Evolutionary conservation across 2,888 invertebrate genomes (phyloP), one percentile per base, ranked within the genome.

Genomic region (Pardosa pseudoannulata): DNA sequence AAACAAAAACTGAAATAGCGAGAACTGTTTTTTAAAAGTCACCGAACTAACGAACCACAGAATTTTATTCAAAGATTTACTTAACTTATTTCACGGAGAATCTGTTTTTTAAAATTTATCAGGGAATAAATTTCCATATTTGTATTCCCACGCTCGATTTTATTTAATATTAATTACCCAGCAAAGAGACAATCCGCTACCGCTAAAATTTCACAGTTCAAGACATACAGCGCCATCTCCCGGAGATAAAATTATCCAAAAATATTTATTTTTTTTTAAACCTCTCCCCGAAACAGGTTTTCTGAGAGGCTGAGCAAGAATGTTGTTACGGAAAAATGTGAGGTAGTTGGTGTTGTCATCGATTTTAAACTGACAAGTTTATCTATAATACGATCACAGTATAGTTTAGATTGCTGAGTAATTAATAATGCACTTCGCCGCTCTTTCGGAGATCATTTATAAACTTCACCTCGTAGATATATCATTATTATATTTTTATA

Each of bases 341-440:
- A 7, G 41, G 41, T 46, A 46, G 41, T 46, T 11, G 6, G 1
- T 9, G 16, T 46, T 23, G 23, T 56, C 56, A 56, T 56, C 19
- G 56, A 23, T 56, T 23, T 56, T 56, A 65, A 74, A 68, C 62
- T 82, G 82, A 82, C 82, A 82, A 75, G 70, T 82, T 75, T 82
- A 82, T 82, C 82, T 68, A 68, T 31, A 50, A 29, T 41, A 62
- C 64, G 71, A 82, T 82, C 82, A 67, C 19, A n/a, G 29, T 29
- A 56, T 62, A 73, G 46, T 50, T n/a, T 73, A 65, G 65, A 65
- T 65, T 70, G 36, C 27, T 56, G 70, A 75, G 70, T 75, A 82
- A 82, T 82, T 74, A 81, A 81, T 82, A 75, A 82, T 64, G 19
- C 23, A 16, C 36, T 41, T 16, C 7, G 64, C 19, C 27, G 64